phyloP scores from a whole-genome alignment of 2,888 invertebrate genomes.

The Exephanes ischioxanthus region DNA sequence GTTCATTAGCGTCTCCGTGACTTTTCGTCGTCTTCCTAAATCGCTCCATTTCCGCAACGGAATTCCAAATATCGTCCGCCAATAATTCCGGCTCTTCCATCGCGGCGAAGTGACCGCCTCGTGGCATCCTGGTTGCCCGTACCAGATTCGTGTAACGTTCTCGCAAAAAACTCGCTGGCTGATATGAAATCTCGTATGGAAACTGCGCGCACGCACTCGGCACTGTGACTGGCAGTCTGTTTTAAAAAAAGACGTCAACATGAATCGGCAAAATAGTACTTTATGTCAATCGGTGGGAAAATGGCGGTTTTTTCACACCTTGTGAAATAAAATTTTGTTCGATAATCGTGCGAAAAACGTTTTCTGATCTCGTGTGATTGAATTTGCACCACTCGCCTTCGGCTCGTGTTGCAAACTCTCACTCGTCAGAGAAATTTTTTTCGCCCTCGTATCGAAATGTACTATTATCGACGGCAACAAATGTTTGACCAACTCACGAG shows the following conservation, averaged over 20 bases:
- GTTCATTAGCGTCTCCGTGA: conserved; percentile 1
- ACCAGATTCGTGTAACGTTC: conserved; percentile 80
- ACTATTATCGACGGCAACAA: not conserved
- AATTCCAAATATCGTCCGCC: conserved; percentile 79
- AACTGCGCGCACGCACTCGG: conserved; percentile 81
- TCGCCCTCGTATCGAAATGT: too few species aligned
- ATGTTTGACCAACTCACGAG: conserved; percentile 81
- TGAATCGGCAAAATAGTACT: not conserved
- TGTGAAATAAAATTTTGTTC: too few species aligned
- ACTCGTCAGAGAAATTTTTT: too few species aligned
- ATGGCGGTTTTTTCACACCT: too few species aligned
- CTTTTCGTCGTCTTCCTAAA: not conserved
- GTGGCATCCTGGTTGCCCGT: conserved; percentile 76
- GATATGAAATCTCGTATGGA: conserved; percentile 78
- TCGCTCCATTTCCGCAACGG: conserved; percentile 69
- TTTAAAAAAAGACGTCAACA: not conserved
- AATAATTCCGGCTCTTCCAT: conserved; percentile 80
- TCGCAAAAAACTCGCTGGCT: conserved; percentile 73
- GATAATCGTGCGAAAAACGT: too few species aligned
- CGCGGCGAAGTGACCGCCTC: conserved; percentile 83
- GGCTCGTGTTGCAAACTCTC: too few species aligned
- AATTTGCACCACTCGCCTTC: too few species aligned
- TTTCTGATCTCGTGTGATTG: too few species aligned
- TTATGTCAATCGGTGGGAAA: too few species aligned
- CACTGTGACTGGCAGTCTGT: conserved; percentile 74